Evolutionary conservation across 2,888 invertebrate genomes (phyloP), one percentile per base, ranked within the genome.

Genomic region (Latrodectus hesperus): DNA sequence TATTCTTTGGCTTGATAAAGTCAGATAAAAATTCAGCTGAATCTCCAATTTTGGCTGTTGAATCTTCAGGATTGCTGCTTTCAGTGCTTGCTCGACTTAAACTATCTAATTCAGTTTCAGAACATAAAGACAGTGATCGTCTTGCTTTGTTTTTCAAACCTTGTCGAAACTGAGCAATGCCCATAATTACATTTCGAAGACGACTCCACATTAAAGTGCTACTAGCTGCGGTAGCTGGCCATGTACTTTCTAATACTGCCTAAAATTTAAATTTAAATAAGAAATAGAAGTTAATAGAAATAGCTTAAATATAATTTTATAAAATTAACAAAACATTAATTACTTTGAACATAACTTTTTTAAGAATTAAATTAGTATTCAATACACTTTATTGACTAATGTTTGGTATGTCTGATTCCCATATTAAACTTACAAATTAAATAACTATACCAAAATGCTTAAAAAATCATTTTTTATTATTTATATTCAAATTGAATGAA

Each of bases 141-240:
- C 91, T 90, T 11, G 71, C 85, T 64, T 84, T 89, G n/a, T 87
- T 81, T 60, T 88, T 89, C n/a, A 86, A 96, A 11, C 96, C 96
- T 90, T 95, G 94, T 14, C 96, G 95, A 92, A 99, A 98, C 91
- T 97, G 94, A 8, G 97, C 97, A 0, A 97, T 96, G 0, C 97
- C 98, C 89, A 96, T 93, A 26, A 99, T 96, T 0, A 98, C 97
- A 92, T 98, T 96, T 92, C 98, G 95, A 26, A 99, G 93, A 92
- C 98, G 98, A 92, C 96, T 97, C 99, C 99, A 99, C 91, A 97
- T 94, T 22, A 98, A 92, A 91, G 96, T 96, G 90, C 97, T 96
- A 77, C 96, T 96, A 89, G 95, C 90, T 88, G 92, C 92, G 90
- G 96, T 95, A 67, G 96, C 95, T 0, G 98, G 98, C 99, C 98